Evolutionary conservation across 2,113 vertebrate genomes (phyloP).

Genomic region (Halichoerus grypus): DNA sequence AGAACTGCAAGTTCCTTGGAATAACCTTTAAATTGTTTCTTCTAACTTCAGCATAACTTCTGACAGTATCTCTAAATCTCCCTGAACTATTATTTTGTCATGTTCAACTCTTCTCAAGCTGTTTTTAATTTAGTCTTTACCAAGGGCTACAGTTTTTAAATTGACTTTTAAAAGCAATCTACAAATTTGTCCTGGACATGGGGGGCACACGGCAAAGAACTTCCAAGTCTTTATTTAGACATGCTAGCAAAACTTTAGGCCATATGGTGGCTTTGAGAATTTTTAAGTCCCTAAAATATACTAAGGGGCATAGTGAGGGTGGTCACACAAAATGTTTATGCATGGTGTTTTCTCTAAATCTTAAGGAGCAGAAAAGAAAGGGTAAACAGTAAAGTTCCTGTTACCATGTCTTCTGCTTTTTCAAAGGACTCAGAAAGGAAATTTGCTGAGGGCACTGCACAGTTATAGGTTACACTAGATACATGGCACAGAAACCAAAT

Average conservation of each 20-base stretch:
- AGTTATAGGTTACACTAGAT: not conserved
- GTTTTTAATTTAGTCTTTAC: constrained; percentile 70
- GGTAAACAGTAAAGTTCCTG: not conserved
- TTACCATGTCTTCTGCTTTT: not conserved
- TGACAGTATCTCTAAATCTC: constrained; percentile 71
- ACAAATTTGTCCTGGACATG: constrained; percentile 19
- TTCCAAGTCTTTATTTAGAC: constrained; percentile 10
- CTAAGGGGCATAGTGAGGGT: not conserved
- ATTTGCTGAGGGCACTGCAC: not conserved
- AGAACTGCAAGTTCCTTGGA: constrained; percentile 69
- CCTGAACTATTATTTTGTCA: constrained; percentile 75
- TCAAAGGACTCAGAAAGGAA: not conserved
- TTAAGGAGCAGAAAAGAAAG: constrained; percentile 10
- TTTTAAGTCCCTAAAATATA: constrained; percentile 11
- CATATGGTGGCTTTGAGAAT: not conserved
- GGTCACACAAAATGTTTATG: constrained; percentile 13
- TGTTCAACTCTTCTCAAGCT: constrained; percentile 64
- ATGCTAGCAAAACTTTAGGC: constrained; percentile 17
- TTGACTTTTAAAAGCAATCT: constrained; percentile 63
- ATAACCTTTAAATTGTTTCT: constrained; percentile 79
- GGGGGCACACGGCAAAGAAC: not conserved
- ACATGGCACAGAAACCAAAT: not conserved
- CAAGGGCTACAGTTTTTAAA: constrained; percentile 58
- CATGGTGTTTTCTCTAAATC: not conserved
- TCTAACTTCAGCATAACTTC: constrained; percentile 72